Conservation (phyloP, 1,140 invertebrate genomes). For the Cecropterus lyciades region DNA sequence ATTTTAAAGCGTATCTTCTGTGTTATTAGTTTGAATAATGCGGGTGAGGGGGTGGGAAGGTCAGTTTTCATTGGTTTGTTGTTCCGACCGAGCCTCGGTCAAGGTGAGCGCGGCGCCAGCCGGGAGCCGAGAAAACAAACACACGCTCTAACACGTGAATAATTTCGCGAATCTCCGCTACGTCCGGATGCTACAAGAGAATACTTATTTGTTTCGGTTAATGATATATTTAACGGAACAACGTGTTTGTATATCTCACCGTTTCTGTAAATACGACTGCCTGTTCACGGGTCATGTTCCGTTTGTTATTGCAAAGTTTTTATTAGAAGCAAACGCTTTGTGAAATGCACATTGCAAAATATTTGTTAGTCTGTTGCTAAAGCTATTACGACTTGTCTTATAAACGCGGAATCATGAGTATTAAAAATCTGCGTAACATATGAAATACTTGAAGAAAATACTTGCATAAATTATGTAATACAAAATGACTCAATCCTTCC, state of each 20-base stretch:
- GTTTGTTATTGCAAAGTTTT: background rate
- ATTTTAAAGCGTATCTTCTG: conserved; percentile 13
- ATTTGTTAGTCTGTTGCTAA: background rate
- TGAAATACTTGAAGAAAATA: too few relatives aligned
- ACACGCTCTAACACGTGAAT: conserved; percentile 52
- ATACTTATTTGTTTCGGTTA: conserved; percentile 13
- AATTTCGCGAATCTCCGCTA: conserved; percentile 55
- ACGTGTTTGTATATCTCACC: background rate
- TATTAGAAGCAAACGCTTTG: background rate
- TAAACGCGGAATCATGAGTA: background rate
- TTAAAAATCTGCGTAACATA: background rate
- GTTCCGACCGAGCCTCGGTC: conserved; percentile 59
- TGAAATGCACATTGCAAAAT: background rate
- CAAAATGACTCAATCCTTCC: too few relatives aligned
- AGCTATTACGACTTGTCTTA: background rate
- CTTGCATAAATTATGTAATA: too few relatives aligned
- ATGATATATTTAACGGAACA: conserved; percentile 8
- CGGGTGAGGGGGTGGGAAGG: conserved; percentile 51
- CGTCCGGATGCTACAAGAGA: conserved; percentile 38
- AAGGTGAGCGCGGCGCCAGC: conserved; percentile 69
- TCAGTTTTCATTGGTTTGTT: conserved; percentile 60
- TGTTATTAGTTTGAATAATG: conserved; percentile 19
- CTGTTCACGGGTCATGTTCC: background rate
- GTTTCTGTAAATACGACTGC: background rate
- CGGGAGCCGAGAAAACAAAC: conserved; percentile 66